Evolutionary conservation across 2,888 invertebrate genomes (phyloP).

Genomic region (Heliconius hortense): DNA sequence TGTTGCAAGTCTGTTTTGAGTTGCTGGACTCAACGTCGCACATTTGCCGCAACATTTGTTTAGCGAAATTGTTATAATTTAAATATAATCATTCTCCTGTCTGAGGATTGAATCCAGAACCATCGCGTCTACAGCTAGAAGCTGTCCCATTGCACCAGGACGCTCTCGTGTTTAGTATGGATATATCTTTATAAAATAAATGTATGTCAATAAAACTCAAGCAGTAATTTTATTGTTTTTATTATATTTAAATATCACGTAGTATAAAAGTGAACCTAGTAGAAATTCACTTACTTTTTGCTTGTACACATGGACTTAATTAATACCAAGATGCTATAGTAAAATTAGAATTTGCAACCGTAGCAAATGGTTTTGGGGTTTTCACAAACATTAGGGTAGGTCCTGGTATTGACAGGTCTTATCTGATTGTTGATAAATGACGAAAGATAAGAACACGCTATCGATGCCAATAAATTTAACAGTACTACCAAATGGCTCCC

Average conservation of each 20-base stretch:
- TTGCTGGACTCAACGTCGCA: background rate
- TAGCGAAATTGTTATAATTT: background rate
- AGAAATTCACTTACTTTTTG: background rate
- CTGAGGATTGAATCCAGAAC: background rate
- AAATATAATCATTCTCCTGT: background rate
- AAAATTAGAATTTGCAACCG: background rate
- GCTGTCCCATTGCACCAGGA: too few relatives aligned
- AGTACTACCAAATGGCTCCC: background rate
- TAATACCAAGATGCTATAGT: background rate
- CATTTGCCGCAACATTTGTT: background rate
- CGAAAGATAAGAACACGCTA: conserved; percentile 12
- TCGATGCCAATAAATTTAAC: conserved; percentile 17
- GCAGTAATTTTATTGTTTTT: background rate
- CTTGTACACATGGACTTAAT: background rate
- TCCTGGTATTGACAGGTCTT: conserved; percentile 8
- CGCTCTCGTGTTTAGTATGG: too few relatives aligned
- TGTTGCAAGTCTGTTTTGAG: background rate
- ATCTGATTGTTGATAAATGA: conserved; percentile 28
- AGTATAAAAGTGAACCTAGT: background rate
- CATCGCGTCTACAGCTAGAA: background rate
- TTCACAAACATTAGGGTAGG: conserved; percentile 8
- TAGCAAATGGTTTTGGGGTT: background rate
- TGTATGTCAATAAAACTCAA: background rate
- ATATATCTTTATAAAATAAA: background rate
- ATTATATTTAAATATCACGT: too few relatives aligned